Evolutionary conservation across 2,113 vertebrate species (phyloP), one percentile per base, ranked within the genome.

Genomic region (Bufo gargarizans): DNA sequence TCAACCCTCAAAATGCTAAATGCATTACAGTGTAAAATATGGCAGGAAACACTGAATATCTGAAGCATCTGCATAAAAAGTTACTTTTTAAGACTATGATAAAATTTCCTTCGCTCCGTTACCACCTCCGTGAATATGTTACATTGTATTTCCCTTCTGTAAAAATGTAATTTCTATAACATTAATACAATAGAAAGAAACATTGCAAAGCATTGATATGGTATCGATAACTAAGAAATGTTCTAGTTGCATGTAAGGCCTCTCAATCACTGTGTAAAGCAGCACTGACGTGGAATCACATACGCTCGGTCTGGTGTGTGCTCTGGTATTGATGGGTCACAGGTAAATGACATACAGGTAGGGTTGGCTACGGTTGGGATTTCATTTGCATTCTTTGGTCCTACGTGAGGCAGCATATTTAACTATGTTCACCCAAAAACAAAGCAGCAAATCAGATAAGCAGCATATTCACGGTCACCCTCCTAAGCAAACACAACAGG

Each of bases 391-490:
- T 69, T 84, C 47, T 84, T 84, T 84, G 82, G 82, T 83, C 82
- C 82, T 55, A 33, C 20, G n/a, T 69, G 82, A 55, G n/a, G 20
- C 82, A 83, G 61, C 13, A 53, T 84, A 69, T 84, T 69, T 55
- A 71, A 69, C 82, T 69, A 84, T 69, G 63, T 55, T 71, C 50
- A 69, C 79, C 20, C 7, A 77, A 82, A 85, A 89, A n/a, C n/a
- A 69, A 76, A 89, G 72, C 82, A 67, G 61, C 72, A n/a, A 84
- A n/a, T 86, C 58, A 67, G 33, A 84, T 84, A 33, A 76, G 80
- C 56, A 77, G 81, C 72, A 59, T 83, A 53, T 61, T 76, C 56
- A 53, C 58, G 1, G 63, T 82, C 61, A 80, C 77, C 86, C 65
- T 81, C 86, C 59, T 59, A 53, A 85, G 83, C 83, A 85, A 85